phyloP scores from a whole-genome alignment of 2,888 invertebrate genomes.

The Helobdella robusta region DNA sequence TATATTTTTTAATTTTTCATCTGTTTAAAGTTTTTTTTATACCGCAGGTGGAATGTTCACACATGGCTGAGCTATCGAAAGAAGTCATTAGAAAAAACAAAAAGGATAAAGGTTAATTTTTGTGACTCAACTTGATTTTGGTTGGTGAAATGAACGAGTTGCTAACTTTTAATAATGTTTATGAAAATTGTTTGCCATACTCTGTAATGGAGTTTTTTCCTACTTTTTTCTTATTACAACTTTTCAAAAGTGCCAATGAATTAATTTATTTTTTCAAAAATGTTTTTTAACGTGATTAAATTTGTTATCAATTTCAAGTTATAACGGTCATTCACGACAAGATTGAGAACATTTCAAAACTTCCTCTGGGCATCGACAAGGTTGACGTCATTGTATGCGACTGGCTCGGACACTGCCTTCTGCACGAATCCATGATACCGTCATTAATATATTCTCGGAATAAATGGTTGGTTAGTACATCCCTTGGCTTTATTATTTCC shows the following conservation, averaged over 20 bases:
- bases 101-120: not conserved
- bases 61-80: not conserved
- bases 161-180: no score
- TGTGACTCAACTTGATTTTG: no score
- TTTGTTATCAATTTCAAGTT: no score
- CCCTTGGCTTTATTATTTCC: not conserved
- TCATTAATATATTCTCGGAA: not conserved
- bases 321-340: not conserved
- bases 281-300: no score
- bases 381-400: slow-evolving; percentile 12
- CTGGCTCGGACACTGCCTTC: slow-evolving; percentile 11
- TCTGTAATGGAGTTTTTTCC: no score
- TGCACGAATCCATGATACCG: not conserved
- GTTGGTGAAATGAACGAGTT: no score
- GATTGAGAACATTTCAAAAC: not conserved
- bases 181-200: no score
- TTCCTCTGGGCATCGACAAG: not conserved
- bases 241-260: no score
- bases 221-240: no score
- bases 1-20: not conserved
- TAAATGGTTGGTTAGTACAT: not conserved
- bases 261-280: no score
- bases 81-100: slow-evolving; percentile 7
- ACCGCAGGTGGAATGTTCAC: not conserved
- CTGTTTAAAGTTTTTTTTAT: not conserved